Evolutionary conservation across 2,113 vertebrate species (phyloP).

Genomic region (Neodon shergylaensis): DNA sequence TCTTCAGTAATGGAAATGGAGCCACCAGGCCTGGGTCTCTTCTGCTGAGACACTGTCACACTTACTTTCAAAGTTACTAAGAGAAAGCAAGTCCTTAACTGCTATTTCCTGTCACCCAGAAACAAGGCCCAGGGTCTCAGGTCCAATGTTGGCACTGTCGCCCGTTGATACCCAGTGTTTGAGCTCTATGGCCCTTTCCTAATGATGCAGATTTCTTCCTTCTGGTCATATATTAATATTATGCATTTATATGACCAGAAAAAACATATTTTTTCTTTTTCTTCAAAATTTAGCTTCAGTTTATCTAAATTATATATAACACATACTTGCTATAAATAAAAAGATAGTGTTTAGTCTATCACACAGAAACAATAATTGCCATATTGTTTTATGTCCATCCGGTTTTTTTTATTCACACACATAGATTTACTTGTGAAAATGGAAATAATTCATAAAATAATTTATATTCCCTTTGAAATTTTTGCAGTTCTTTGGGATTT

Average conservation of each 20-base stretch:
- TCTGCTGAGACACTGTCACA: background rate
- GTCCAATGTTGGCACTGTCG: background rate
- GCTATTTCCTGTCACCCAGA: background rate
- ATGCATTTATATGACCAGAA: background rate
- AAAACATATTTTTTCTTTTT: background rate
- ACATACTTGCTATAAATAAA: background rate
- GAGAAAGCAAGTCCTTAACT: background rate
- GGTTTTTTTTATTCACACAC: background rate
- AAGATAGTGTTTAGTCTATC: background rate
- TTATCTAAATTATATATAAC: background rate
- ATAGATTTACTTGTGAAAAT: background rate
- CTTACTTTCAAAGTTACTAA: background rate
- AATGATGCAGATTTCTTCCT: background rate
- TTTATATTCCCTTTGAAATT: background rate
- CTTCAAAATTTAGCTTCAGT: background rate
- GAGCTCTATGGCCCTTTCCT: background rate
- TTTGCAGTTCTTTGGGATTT: background rate
- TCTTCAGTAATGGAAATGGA: background rate
- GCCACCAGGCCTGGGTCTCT: background rate
- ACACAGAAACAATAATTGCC: background rate
- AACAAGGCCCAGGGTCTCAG: background rate
- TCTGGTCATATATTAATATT: background rate
- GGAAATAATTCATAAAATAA: background rate
- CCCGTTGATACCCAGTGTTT: background rate
- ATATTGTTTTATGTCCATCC: background rate